Percentiles rank a stretch among this genome's conserved stretches.
These are phyloP conservation scores for Meriones psammophilus DNA, from an alignment of 2,797 vertebrate genomes.

Conservation along the genomic window DNA sequence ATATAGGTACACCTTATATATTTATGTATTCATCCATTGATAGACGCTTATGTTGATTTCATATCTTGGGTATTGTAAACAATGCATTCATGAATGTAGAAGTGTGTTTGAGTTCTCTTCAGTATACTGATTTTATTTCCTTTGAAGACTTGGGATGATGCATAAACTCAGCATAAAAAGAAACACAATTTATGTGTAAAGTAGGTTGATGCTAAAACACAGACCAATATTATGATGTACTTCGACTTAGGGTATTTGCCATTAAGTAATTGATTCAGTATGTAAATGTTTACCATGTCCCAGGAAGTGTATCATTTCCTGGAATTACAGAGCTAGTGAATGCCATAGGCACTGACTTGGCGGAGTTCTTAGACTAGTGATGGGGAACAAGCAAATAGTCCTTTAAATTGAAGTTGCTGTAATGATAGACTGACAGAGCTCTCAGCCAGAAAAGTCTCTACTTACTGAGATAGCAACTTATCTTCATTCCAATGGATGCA, in stretches of 20 bases:
- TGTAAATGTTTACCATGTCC: not conserved
- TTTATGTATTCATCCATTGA: not conserved
- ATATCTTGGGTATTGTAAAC: not conserved
- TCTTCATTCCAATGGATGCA: not conserved
- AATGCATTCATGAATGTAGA: not conserved
- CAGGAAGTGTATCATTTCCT: constrained; percentile 38
- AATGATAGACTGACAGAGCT: not conserved
- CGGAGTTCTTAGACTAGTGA: constrained; percentile 11
- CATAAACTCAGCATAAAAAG: not conserved
- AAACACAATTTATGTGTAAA: not conserved
- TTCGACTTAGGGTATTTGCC: constrained; percentile 34
- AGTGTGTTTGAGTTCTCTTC: not conserved
- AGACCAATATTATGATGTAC: not conserved
- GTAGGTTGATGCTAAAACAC: not conserved
- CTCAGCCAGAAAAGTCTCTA: not conserved
- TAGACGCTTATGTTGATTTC: not conserved
- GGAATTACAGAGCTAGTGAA: not conserved
- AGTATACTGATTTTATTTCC: not conserved
- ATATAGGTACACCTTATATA: not conserved
- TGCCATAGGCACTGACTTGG: constrained; percentile 1
- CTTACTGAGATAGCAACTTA: not conserved
- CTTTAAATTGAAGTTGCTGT: not conserved
- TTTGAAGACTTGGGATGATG: not conserved
- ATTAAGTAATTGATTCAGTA: constrained; percentile 44
- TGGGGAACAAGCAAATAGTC: not conserved